Evolutionary conservation across 2,797 vertebrate species (phyloP).

Genomic region (Yasuhikotakia modesta): DNA sequence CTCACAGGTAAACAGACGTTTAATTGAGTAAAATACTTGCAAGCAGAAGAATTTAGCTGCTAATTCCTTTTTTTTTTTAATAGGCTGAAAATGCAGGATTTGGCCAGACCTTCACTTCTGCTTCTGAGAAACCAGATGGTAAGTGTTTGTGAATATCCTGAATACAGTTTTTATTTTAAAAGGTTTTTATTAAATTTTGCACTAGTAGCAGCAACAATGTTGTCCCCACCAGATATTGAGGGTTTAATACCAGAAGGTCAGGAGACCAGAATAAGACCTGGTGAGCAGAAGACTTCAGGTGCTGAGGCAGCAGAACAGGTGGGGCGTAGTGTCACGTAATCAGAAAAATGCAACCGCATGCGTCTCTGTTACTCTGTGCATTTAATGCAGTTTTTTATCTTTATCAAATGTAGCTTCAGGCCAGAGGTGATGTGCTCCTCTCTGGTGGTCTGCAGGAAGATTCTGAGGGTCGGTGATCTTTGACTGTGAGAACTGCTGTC

Average conservation of each 20-base stretch:
- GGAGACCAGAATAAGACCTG: not conserved
- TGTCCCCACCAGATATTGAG: no score
- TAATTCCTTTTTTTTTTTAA: not conserved
- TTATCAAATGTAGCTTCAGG: constrained; percentile 39
- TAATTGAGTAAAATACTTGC: not conserved
- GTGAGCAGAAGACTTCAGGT: not conserved
- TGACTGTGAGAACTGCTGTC: no score
- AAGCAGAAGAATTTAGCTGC: not conserved
- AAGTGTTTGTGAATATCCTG: not conserved
- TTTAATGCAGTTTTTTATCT: no score
- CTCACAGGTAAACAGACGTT: constrained; percentile 21
- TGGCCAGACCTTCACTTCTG: no score
- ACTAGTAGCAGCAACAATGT: no score
- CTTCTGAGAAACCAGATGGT: constrained; percentile 23
- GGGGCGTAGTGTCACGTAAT: not conserved
- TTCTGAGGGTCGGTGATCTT: no score
- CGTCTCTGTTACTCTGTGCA: not conserved
- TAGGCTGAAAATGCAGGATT: constrained; percentile 23
- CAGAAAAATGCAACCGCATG: not conserved
- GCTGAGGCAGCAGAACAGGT: constrained; percentile 44
- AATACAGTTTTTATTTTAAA: no score
- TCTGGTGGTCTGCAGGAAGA: not conserved
- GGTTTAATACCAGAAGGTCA: not conserved
- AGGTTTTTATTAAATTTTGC: no score
- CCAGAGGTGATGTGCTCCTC: not conserved